Evolutionary conservation across 2,888 invertebrate species (phyloP), one percentile per base, ranked within the genome.

Genomic region (Eugnorisma glareosa): DNA sequence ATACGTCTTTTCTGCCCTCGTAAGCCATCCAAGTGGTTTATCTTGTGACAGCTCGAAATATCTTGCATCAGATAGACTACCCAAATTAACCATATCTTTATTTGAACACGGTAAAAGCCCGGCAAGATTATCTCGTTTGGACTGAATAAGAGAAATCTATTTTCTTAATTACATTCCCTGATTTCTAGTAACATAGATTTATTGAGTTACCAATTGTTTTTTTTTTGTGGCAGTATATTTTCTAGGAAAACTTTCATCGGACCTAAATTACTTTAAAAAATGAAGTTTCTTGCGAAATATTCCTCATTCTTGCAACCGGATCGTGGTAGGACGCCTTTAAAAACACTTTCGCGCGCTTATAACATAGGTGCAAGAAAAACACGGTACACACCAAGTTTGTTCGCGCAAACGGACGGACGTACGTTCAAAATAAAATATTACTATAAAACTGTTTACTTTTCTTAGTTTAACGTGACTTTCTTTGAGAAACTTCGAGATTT

Each of bases 341-440:
- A 64, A 28, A 61, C 24, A 85, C 83, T 82, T 84, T 85, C 85
- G 85, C 82, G 72, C 59, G 67, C 28, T 67, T 85, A 84, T 73
- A 85, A 75, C 78, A 75, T 78, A 67, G 54, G 37, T 75, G 31
- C 43, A 75, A 75, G 82, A 70, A 78, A 40, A 78, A 67, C 59
- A 37, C 45, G 28, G 72, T 63, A 68, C 85, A 84, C 15, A 72
- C 31, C 82, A 64, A 64, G 69, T 64, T 21, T 35, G 43, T 37
- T 59, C 68, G 74, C 75, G 75, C 48, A 7, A 8, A 67, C 67
- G 78, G 0, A 67, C 78, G 69, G 66, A 85, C 85, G 85, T 40
- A 31, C 45, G 54, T 43, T 8, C 68, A 24, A 45, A 67, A 70
- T 75, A 59, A 31, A 67, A 72, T 48, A 76, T 51, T 3, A 59